Conservation (phyloP, 2,797 vertebrate species). For the Enteromius fasciolatus region DNA sequence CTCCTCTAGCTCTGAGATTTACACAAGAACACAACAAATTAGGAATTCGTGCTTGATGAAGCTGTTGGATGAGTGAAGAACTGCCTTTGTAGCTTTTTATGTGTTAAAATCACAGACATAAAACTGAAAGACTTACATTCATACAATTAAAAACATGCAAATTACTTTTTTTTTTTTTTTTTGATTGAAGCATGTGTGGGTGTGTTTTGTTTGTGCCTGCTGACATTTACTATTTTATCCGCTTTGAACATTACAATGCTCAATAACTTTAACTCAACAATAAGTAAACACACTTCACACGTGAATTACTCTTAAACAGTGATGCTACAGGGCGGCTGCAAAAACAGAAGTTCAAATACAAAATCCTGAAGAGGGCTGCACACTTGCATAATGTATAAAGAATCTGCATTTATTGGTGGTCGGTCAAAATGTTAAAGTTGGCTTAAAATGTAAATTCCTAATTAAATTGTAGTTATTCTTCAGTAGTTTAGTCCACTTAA, state of each 20-base stretch:
- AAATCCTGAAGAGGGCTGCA: no score
- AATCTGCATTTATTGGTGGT: no score
- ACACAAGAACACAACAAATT: conserved; percentile 32
- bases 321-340: neutral
- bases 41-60: conserved; percentile 16
- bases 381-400: no score
- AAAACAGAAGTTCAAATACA: neutral
- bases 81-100: neutral
- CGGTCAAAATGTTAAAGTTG: no score
- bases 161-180: neutral
- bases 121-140: neutral
- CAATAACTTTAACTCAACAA: neutral
- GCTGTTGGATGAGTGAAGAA: neutral
- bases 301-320: neutral
- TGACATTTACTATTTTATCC: neutral
- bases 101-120: neutral
- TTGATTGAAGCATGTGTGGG: neutral
- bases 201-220: neutral
- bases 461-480: no score
- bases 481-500: no score
- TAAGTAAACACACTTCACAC: neutral
- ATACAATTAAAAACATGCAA: neutral
- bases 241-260: neutral
- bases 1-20: conserved; percentile 33
- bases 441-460: no score